These are phyloP conservation scores for Cisticola juncidis DNA, from an alignment of 2,113 vertebrate species.

Conservation along the genomic window DNA sequence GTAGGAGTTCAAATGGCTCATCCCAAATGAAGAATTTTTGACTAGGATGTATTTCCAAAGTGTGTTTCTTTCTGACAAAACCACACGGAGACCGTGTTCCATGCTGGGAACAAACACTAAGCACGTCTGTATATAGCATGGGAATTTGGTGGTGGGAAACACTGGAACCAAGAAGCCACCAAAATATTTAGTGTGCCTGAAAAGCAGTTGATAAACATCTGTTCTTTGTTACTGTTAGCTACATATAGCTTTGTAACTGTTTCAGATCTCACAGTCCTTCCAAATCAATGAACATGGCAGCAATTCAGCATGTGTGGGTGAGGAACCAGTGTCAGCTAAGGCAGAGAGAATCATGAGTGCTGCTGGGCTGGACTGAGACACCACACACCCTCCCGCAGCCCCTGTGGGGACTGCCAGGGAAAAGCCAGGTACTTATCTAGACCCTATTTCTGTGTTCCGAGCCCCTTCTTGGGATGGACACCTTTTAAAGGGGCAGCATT, in stretches of 20 bases:
- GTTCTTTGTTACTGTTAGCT: neutral
- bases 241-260: neutral
- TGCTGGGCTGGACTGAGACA: neutral
- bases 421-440: neutral
- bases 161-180: neutral
- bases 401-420: neutral
- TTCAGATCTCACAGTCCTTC: neutral
- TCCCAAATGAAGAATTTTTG: neutral
- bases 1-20: neutral
- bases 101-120: neutral
- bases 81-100: rapidly evolving
- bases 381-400: neutral
- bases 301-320: neutral
- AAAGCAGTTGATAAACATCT: neutral
- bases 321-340: neutral
- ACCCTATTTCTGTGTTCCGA: neutral
- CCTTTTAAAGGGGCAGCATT: neutral
- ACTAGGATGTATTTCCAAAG: neutral
- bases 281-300: neutral
- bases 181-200: neutral
- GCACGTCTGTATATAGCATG: neutral
- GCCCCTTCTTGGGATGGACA: neutral
- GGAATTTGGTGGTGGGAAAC: neutral
- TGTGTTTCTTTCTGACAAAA: neutral
- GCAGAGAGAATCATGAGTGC: neutral